Conservation (phyloP, 1,140 invertebrate species). For the Listronotus bonariensis region DNA sequence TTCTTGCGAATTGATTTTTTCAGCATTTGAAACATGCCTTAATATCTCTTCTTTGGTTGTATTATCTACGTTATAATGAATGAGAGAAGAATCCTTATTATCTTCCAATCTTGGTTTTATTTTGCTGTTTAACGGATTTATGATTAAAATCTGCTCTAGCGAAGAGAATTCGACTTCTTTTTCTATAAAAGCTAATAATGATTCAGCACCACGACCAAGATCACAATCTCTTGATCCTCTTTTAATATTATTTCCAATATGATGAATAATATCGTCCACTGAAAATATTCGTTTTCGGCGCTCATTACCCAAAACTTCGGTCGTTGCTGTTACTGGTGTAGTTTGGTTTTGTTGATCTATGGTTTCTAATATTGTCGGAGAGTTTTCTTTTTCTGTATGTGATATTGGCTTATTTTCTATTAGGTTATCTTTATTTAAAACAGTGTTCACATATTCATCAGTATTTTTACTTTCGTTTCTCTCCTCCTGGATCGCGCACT, state of each 20-base stretch:
- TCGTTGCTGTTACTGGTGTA: neutral
- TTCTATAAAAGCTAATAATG: conserved; percentile 21
- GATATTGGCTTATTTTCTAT: too few species aligned
- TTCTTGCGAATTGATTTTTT: too few species aligned
- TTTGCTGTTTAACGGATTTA: neutral
- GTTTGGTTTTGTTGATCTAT: neutral
- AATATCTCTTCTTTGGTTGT: too few species aligned
- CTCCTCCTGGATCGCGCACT: too few species aligned
- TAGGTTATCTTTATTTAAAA: too few species aligned
- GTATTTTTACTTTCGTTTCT: too few species aligned
- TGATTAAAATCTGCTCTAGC: conserved; percentile 9
- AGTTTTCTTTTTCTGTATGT: too few species aligned
- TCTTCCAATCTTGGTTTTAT: neutral
- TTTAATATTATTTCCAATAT: conserved; percentile 38
- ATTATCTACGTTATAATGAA: neutral
- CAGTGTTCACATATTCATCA: too few species aligned
- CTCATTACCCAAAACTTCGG: neutral
- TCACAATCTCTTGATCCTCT: conserved; percentile 8
- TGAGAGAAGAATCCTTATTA: neutral
- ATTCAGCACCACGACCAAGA: neutral
- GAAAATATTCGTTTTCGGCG: conserved; percentile 43
- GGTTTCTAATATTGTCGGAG: neutral
- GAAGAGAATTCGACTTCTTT: conserved; percentile 28
- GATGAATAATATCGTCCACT: conserved; percentile 49
- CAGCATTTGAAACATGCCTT: too few species aligned